Base-by-base conservation (phyloP, 2,797 vertebrate genomes). In the Coregonus sp. region DNA sequence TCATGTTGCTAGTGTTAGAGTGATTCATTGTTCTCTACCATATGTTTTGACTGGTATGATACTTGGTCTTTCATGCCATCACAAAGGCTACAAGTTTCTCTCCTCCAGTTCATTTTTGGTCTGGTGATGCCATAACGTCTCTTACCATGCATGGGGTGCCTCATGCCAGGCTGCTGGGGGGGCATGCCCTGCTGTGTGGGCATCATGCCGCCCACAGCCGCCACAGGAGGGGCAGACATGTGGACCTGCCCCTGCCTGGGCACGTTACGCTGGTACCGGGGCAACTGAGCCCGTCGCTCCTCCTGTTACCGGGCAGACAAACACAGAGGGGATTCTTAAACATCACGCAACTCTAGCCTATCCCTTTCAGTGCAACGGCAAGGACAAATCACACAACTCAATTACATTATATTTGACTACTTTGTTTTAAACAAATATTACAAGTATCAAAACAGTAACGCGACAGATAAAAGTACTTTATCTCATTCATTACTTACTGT, bases 101-200 rank as follows among this genome's bases (percentile, higher is more conserved):
- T 47, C 40, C 40, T 2, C 9, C 40, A 47, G 40, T 12, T 3
- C 0, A 12, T 47, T 12, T 47, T 3, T 47, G 9, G 9, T 11
- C 40, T 47, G 11, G 40, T 47, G 40, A 47, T 11, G 40, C 40
- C 40, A 47, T 47, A 12, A 47, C 40, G 2, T 47, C 31, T 18
- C 80, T 81, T 93, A 99, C 98, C 97, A 88, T 99, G 98, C 92
- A 99, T 97, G 80, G 97, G 97, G 91, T 97, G 98, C 93, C 98
- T 97, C 95, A 99, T 96, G 89, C 96, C 97, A 83, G 96, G 96
- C 59, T 97, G 97, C 68, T 98, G 97, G 1, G 96, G 96, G 86
- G 96, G 96, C 91, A 98, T 94, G 84, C 96, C 97, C 85, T 97
- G 97, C 89, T 98, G 98, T 74, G 95, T 96, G 84, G 96, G 95